Percentiles rank a stretch among this genome's conserved stretches.
phyloP scores from a whole-genome alignment of 2,888 invertebrate species.

The Apodemia hepburni region DNA sequence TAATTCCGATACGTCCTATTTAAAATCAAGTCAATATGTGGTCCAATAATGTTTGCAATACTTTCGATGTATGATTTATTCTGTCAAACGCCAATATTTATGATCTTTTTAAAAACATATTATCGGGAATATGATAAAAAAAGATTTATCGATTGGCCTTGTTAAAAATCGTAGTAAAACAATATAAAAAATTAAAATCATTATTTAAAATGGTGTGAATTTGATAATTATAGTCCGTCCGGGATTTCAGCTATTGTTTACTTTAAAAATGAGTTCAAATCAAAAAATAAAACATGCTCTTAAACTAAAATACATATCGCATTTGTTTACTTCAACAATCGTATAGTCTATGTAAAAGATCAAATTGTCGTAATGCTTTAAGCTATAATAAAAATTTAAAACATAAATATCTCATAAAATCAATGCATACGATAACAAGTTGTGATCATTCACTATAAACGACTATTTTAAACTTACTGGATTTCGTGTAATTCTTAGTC shows the following conservation, averaged over 20 bases:
- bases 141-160: constrained; percentile 43
- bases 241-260: constrained; percentile 39
- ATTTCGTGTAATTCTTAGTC: constrained; percentile 28
- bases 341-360: constrained; percentile 49
- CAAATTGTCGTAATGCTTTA: constrained; percentile 68
- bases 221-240: constrained; percentile 44
- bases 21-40: constrained; percentile 65
- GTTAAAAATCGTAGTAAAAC: constrained; percentile 35
- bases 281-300: constrained; percentile 74
- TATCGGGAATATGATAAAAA: constrained; percentile 61
- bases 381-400: constrained; percentile 61
- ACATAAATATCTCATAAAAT: constrained; percentile 27
- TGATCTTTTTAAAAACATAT: constrained; percentile 52
- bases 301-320: constrained; percentile 37
- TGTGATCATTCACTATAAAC: constrained; percentile 28
- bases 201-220: constrained; percentile 58
- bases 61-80: constrained; percentile 47
- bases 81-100: constrained; percentile 46
- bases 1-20: constrained; percentile 46
- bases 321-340: constrained; percentile 73
- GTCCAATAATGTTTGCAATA: constrained; percentile 45
- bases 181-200: constrained; percentile 48
- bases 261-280: constrained; percentile 52
- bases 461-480: constrained; percentile 17
- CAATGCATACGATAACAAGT: constrained; percentile 5